Conservation (phyloP, 2,113 vertebrate species). For the Trematocara unimaculatum region DNA sequence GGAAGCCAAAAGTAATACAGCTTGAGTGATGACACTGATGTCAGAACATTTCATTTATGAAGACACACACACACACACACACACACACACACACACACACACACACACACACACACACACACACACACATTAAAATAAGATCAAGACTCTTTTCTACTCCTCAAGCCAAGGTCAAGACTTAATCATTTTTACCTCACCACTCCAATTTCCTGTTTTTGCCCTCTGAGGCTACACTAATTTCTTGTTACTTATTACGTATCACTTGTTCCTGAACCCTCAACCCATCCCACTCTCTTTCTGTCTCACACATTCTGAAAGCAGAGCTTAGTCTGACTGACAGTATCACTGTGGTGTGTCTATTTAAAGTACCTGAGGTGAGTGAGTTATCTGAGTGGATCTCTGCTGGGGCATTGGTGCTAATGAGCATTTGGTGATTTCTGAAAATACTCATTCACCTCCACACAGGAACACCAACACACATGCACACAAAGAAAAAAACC, state of each 20-base stretch:
- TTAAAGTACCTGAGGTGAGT: not conserved
- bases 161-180: slow-evolving; percentile 11
- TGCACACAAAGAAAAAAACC: not conserved
- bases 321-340: not conserved
- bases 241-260: not conserved
- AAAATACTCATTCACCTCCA: not conserved
- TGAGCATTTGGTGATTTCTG: not conserved
- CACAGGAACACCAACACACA: not conserved
- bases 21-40: too few relatives aligned
- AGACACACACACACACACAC: too few relatives aligned
- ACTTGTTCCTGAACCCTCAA: not conserved
- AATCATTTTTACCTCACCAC: slow-evolving; percentile 30
- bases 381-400: not conserved
- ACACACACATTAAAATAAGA: slow-evolving; percentile 21
- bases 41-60: too few relatives aligned
- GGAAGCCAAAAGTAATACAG: too few relatives aligned
- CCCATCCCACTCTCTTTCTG: not conserved
- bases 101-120: not conserved
- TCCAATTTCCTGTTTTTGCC: slow-evolving; percentile 1
- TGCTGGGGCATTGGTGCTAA: not conserved
- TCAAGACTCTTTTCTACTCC: not conserved
- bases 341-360: not conserved
- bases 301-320: not conserved
- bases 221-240: slow-evolving; percentile 25
- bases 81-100: too few relatives aligned